Evolutionary conservation across 1,140 invertebrate genomes (phyloP), one percentile per base, ranked within the genome.

Genomic region (Zophobas morio): DNA sequence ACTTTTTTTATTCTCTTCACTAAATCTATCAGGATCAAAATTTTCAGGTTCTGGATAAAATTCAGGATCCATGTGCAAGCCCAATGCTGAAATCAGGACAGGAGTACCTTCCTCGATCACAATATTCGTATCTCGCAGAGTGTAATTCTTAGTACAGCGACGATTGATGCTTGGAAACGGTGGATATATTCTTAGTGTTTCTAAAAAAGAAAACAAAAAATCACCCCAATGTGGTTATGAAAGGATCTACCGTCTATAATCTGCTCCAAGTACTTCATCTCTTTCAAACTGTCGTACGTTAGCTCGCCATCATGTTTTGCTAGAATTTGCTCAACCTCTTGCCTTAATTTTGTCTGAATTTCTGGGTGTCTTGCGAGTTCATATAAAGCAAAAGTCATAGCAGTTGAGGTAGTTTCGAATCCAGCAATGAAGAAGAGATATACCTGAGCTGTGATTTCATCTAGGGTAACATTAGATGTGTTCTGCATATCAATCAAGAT

Each of bases 391-490:
- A 86, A 88, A 37, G 84, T 84, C 40, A 87, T 84, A 0, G 85
- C 84, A 1, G 84, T 84, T 0, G 88, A 86, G 6, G 85, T 87
- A 0, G 87, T 88, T 71, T 89, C 88, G 73, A 87, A 88, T 2
- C 88, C 88, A 1, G 91, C 93, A 4, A 92, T 84, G 74, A 93
- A 88, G 80, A 93, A 93, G 0, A 90, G 81, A 78, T 92, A 86
- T 0, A 88, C 87, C 72, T 93, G 92, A 1, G 89, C 88, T 0
- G 88, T 87, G 1, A 91, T 71, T 47, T 71, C 66, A 4, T 71
- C 47, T 8, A 71, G 3, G 5, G 8, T 71, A 8, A 71, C 32
- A 20, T 33, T 37, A 20, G 32, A 33, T n/a, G 40, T 20, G 1
- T 71, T 34, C 6, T 35, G 36, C 57, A 63, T 2, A 34, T 92